These are phyloP conservation scores for Bombus confusus DNA, from an alignment of 1,140 invertebrate genomes.

Conservation along the genomic window DNA sequence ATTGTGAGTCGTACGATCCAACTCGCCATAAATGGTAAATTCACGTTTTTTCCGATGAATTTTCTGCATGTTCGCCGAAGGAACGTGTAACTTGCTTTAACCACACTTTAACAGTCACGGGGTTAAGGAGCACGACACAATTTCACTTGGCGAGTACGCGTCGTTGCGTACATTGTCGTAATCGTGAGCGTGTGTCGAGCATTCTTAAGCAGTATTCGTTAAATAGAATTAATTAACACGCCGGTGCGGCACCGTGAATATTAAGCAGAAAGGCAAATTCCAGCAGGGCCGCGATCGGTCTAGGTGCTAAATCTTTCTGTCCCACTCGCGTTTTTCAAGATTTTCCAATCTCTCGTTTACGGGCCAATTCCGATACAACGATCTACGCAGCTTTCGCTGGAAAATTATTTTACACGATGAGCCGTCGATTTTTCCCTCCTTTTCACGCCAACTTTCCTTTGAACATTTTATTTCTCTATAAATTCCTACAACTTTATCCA, in stretches of 20 bases:
- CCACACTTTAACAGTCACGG: background rate
- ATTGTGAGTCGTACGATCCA: background rate
- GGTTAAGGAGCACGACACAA: constrained; percentile 14
- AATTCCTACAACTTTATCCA: background rate
- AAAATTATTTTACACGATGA: background rate
- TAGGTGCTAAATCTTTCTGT: background rate
- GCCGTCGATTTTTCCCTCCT: background rate
- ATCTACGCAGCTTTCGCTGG: background rate
- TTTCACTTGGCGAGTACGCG: background rate
- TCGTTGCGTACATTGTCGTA: constrained; percentile 46
- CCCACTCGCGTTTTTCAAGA: background rate
- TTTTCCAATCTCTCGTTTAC: background rate
- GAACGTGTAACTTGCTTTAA: constrained; percentile 6
- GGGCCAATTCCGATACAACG: background rate
- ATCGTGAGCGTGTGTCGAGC: constrained; percentile 20
- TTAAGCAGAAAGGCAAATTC: constrained; percentile 61
- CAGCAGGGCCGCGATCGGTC: constrained; percentile 24
- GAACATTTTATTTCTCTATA: background rate
- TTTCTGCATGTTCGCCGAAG: background rate
- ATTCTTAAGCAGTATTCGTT: constrained; percentile 45
- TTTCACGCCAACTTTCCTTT: background rate
- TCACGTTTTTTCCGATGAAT: background rate
- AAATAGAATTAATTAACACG: constrained; percentile 69
- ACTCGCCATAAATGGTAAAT: background rate
- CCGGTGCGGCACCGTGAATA: constrained; percentile 61